Evolutionary conservation across 2,888 invertebrate species (phyloP).

Genomic region (Melikaiella ostensackeni): DNA sequence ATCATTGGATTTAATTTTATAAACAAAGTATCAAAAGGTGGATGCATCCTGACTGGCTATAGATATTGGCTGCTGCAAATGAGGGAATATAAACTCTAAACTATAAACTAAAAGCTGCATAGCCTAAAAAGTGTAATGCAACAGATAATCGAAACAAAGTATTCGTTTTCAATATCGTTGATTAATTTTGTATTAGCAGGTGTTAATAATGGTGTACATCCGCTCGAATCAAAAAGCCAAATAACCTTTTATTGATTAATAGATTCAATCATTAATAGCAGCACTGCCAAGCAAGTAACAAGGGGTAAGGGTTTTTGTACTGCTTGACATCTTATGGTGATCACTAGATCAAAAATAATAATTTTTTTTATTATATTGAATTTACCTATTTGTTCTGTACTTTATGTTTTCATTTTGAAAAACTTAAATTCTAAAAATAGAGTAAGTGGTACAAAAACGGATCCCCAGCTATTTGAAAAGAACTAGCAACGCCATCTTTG

Average conservation of each 20-base stretch:
- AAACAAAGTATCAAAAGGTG: background rate
- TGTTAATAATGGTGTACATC: slow-evolving; percentile 19
- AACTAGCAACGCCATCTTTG: no score
- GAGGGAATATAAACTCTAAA: background rate
- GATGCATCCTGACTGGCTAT: background rate
- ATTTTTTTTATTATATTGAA: background rate
- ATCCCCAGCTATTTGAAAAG: no score
- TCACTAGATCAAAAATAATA: background rate
- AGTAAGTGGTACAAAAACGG: no score
- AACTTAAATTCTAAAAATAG: background rate
- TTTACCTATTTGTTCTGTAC: background rate
- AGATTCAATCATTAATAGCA: slow-evolving; percentile 49
- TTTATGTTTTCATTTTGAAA: background rate
- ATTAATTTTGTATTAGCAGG: slow-evolving; percentile 13
- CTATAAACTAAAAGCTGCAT: background rate
- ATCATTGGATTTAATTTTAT: no score
- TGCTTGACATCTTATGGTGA: slow-evolving; percentile 14
- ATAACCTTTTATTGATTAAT: slow-evolving; percentile 45
- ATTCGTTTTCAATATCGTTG: background rate
- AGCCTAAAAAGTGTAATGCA: background rate
- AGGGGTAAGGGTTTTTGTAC: slow-evolving; percentile 46
- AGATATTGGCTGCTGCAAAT: background rate
- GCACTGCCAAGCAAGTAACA: slow-evolving; percentile 69
- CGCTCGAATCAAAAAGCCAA: slow-evolving; percentile 45
- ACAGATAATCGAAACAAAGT: background rate